Evolutionary conservation across 2,113 vertebrate genomes (phyloP).

Genomic region (Cyanistes caeruleus): DNA sequence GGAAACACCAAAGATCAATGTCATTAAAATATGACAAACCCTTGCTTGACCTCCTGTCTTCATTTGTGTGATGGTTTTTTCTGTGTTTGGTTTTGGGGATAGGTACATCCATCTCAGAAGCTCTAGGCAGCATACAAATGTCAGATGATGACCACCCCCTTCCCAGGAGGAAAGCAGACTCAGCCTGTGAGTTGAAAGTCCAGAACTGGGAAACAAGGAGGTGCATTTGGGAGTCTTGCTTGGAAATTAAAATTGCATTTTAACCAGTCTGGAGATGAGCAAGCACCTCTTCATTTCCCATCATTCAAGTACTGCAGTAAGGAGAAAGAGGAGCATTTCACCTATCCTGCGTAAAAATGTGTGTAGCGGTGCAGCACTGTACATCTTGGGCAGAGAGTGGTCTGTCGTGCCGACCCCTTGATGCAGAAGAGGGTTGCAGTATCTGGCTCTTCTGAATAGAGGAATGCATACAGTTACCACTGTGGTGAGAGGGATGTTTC

Average conservation of each 20-base stretch:
- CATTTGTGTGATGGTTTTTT: not conserved
- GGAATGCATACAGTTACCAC: not conserved
- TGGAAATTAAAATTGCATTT: not conserved
- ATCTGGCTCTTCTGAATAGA: not conserved
- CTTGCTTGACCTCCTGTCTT: slow-evolving; percentile 67
- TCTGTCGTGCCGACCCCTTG: not conserved
- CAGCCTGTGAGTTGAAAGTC: not conserved
- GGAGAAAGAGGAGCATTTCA: not conserved
- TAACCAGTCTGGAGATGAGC: not conserved
- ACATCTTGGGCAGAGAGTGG: not conserved
- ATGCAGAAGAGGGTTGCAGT: not conserved
- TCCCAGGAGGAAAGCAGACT: not conserved
- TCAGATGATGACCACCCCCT: not conserved
- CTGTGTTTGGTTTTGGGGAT: not conserved
- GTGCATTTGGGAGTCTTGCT: not conserved
- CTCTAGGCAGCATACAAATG: not conserved
- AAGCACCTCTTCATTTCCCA: not conserved
- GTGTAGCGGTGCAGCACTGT: not conserved
- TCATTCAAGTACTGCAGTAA: not conserved
- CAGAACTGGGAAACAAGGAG: not conserved
- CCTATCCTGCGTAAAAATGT: fast-evolving
- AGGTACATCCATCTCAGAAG: not conserved
- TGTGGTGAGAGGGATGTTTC: not conserved
- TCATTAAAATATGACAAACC: slow-evolving; percentile 84
- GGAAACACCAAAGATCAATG: slow-evolving; percentile 84